Conservation (phyloP, 2,113 vertebrate species). For the Psettodes erumei region DNA sequence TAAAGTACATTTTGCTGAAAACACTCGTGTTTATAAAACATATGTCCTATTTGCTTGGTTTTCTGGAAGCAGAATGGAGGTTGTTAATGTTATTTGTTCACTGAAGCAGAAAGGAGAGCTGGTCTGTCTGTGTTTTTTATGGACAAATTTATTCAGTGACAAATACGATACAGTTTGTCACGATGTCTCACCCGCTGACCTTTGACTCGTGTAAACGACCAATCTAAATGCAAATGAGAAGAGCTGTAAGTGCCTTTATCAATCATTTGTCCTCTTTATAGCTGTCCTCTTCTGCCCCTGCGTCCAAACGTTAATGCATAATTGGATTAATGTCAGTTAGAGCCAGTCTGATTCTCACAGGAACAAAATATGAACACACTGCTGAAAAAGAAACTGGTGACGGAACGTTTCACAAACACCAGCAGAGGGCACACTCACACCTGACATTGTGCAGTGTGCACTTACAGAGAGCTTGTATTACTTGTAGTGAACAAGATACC, state of each 20-base stretch:
- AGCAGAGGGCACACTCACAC: slow-evolving; percentile 60
- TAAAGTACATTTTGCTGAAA: too few relatives aligned
- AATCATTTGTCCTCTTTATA: not conserved
- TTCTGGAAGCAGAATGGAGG: not conserved
- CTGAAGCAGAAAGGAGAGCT: slow-evolving; percentile 29
- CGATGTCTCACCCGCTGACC: slow-evolving; percentile 55
- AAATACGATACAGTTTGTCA: slow-evolving; percentile 53
- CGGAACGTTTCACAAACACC: slow-evolving; percentile 1
- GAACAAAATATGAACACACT: not conserved
- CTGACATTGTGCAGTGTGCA: not conserved
- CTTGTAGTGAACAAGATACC: not conserved
- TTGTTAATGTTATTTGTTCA: slow-evolving; percentile 18
- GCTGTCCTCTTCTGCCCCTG: not conserved
- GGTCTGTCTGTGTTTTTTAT: slow-evolving; percentile 43
- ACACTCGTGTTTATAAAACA: not conserved
- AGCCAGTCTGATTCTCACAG: not conserved
- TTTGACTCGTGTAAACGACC: slow-evolving; percentile 50
- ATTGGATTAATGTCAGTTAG: not conserved
- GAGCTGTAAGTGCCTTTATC: slow-evolving; percentile 3
- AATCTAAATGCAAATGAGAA: slow-evolving; percentile 79
- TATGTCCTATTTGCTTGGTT: not conserved
- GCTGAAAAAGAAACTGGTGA: not conserved
- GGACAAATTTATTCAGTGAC: slow-evolving; percentile 21
- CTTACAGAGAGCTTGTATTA: not conserved
- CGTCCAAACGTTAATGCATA: not conserved